These are phyloP conservation scores for Macroglossus sobrinus DNA, from an alignment of 2,113 vertebrate genomes.

Conservation along the genomic window DNA sequence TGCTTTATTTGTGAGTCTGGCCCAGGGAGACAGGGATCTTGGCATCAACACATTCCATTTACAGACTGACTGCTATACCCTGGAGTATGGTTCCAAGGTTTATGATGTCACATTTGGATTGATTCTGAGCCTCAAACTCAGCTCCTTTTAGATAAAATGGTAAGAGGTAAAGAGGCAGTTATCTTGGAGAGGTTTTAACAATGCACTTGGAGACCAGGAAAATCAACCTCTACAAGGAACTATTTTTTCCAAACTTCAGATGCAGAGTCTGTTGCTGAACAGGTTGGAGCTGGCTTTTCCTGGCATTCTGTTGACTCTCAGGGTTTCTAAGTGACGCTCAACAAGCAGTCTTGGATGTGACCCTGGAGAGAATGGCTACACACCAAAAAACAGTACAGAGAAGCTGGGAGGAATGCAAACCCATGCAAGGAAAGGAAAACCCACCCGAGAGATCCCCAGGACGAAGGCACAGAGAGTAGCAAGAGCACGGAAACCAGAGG, in stretches of 20 bases:
- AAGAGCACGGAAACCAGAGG: neutral
- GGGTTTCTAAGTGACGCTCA: neutral
- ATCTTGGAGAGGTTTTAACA: neutral
- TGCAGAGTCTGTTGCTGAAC: neutral
- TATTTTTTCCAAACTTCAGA: neutral
- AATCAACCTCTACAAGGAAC: neutral
- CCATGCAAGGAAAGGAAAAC: neutral
- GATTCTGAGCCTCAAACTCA: neutral
- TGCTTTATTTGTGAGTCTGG: neutral
- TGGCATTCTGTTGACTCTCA: fast-evolving
- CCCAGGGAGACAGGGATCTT: neutral
- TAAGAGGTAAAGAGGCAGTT: neutral
- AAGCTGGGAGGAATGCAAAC: neutral
- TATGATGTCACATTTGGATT: neutral
- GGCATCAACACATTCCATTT: neutral
- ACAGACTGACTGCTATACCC: neutral
- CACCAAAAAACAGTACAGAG: neutral
- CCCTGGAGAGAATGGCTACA: neutral
- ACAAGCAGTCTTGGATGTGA: neutral
- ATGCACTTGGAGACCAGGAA: neutral
- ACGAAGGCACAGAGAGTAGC: neutral
- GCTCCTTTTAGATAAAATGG: neutral
- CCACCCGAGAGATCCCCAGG: neutral
- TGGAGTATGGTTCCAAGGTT: neutral
- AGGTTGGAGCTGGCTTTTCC: neutral